Conservation (phyloP, 2,113 vertebrate genomes). For the Anarhynchus alexandrinus region DNA sequence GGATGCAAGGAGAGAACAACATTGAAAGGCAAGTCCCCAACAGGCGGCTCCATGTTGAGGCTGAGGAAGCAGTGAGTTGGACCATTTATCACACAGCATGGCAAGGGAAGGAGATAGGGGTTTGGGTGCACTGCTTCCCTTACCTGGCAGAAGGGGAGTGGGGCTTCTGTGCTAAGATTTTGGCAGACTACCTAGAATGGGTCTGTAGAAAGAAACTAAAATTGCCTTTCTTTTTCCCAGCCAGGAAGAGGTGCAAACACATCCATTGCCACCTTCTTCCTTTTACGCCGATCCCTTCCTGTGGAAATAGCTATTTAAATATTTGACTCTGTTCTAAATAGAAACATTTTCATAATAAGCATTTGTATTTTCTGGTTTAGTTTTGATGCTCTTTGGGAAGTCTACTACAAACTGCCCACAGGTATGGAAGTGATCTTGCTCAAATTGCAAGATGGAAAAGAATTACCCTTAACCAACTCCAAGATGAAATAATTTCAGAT, state of each 20-base stretch:
- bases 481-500: background rate
- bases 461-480: background rate
- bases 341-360: background rate
- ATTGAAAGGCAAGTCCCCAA: background rate
- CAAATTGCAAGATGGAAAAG: background rate
- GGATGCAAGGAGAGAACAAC: background rate
- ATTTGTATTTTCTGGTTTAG: background rate
- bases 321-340: background rate
- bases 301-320: background rate
- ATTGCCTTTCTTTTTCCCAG: background rate
- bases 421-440: background rate
- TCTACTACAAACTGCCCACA: background rate
- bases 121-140: background rate
- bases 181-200: background rate
- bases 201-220: background rate
- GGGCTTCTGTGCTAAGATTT: background rate
- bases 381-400: background rate
- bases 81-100: background rate
- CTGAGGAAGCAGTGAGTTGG: background rate
- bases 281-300: background rate
- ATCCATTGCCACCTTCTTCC: background rate
- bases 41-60: background rate
- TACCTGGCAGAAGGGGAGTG: background rate
- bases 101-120: background rate
- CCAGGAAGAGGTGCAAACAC: background rate